Percentiles rank a stretch among this genome's conserved stretches.
Conservation (phyloP, 2,888 invertebrate genomes). For the Amaurobius ferox region DNA sequence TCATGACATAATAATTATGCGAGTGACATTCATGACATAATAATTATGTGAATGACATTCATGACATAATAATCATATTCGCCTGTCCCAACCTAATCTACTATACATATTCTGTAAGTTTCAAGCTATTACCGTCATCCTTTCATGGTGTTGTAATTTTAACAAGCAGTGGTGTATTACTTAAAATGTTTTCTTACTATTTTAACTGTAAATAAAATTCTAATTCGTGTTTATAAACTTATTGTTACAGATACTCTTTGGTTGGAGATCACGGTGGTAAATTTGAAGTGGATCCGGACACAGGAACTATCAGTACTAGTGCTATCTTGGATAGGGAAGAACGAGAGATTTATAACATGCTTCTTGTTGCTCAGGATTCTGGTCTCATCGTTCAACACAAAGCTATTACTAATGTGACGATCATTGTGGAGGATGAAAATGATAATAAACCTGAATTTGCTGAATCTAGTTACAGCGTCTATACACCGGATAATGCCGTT, state of each 20-base stretch:
- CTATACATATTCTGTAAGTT: too few species aligned
- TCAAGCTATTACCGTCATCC: too few species aligned
- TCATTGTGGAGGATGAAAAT: constrained; percentile 78
- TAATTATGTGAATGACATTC: too few species aligned
- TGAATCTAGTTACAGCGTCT: constrained; percentile 85
- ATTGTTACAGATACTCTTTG: constrained; percentile 83
- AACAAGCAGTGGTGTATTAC: too few species aligned
- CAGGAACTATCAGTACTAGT: constrained; percentile 87
- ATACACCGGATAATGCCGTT: constrained; percentile 88
- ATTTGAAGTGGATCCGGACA: constrained; percentile 87
- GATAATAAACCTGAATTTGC: constrained; percentile 79
- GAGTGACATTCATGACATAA: too few species aligned
- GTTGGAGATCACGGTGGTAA: constrained; percentile 84
- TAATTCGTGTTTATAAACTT: too few species aligned
- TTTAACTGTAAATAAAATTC: too few species aligned
- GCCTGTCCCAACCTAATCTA: too few species aligned
- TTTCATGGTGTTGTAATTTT: too few species aligned
- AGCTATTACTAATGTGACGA: constrained; percentile 87
- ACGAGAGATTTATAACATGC: constrained; percentile 86
- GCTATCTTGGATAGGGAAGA: constrained; percentile 88
- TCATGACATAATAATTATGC: too few species aligned
- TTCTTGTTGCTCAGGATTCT: constrained; percentile 91
- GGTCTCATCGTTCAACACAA: constrained; percentile 90
- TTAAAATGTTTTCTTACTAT: too few species aligned
- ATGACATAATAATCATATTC: too few species aligned